Base-by-base conservation (phyloP, 2,113 vertebrate genomes). In the Platysternon megacephalum region DNA sequence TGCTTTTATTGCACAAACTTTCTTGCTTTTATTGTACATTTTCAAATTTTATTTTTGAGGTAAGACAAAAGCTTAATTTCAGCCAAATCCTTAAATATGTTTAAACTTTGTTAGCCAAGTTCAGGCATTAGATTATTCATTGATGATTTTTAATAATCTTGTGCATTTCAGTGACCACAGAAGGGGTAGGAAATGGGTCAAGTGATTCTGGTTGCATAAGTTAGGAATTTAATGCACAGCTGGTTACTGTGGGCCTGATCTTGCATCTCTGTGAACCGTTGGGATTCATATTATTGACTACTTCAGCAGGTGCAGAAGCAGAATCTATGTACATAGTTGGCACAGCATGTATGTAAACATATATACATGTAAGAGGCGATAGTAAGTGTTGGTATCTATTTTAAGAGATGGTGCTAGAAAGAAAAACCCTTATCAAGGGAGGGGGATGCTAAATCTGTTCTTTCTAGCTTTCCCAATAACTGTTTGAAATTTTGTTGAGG, bases 1-100 rank as follows among this genome's bases (percentile, higher is more conserved):
- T 84, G 93, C 97, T 97, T 91, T 94, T 29, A 8, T 84, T 96
- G 96, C 96, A 97, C 94, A 93, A 56, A 46, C 87, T n/a, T 65
- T 92, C 94, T 96, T 89, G 81, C 92, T 94, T 93, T 85, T 83
- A 9, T 86, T 85, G 84, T 83, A 16, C 21, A 26, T 95, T 93
- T 94, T 93, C 87, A 93, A 49, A 42, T 72, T 88, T 97, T 58
- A 78, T 91, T 95, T 97, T 96, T 93, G 61, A 97, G 93, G 85
- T 90, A 42, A 10, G 90, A 87, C 80, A 19, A 79, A 89, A 93
- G 86, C 90, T 86, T 88, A 89, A 21, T 52, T 46, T 92, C 93
- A 84, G 93, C 82, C 91, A 85, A 88, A 91, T 52, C 78, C 48
- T 85, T 28, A 17, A 44, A 79, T 95, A 90, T 55, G 0, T 55